A percentile compares a stretch with the other conserved stretches of the same genome.
Evolutionary conservation across 2,113 vertebrate genomes (phyloP).

Genomic region (Halcyon malimbica): DNA sequence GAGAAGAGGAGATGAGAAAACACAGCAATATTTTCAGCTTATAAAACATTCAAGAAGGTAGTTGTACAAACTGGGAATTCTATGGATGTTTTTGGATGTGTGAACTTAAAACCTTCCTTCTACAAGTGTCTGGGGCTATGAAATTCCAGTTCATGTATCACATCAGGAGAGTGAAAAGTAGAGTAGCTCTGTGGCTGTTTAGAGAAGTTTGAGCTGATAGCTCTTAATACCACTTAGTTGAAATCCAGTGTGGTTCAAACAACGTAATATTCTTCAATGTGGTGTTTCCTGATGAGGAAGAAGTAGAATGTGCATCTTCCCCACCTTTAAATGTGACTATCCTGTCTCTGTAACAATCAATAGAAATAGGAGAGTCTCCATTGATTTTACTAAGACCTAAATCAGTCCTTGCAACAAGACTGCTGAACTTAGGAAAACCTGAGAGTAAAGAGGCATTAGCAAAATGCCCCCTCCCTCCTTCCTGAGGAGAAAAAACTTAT

Average conservation of each 20-base stretch:
- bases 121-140: neutral
- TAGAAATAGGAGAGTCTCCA: neutral
- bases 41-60: neutral
- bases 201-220: neutral
- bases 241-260: neutral
- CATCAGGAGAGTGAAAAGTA: neutral
- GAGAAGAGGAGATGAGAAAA: neutral
- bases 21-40: neutral
- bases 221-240: neutral
- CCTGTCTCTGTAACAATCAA: neutral
- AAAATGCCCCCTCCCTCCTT: neutral
- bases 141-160: neutral
- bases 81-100: neutral
- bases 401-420: neutral
- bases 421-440: neutral
- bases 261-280: neutral
- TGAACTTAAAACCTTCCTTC: neutral
- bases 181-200: neutral
- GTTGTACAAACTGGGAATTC: neutral
- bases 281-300: neutral
- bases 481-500: neutral
- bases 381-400: neutral
- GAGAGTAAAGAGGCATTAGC: neutral
- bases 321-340: neutral
- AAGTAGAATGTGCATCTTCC: neutral